Conservation (phyloP, 2,888 invertebrate species). For the Cantharis rufa region DNA sequence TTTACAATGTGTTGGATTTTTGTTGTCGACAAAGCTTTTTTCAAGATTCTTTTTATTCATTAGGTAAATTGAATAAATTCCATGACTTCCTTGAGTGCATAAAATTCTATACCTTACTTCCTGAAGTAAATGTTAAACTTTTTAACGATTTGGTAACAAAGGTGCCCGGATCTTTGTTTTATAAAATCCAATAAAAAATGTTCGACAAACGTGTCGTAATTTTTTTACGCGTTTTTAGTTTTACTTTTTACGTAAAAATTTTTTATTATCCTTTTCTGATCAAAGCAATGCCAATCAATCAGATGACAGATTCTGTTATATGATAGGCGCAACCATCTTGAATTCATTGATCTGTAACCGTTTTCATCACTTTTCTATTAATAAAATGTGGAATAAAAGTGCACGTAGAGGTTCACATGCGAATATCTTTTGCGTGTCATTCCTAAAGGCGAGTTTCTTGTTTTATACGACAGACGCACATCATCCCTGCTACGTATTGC, state of each 20-base stretch:
- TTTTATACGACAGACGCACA: not conserved
- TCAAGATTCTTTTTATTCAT: not conserved
- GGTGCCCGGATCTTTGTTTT: not conserved
- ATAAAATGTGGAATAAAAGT: slow-evolving; percentile 17
- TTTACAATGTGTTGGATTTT: not conserved
- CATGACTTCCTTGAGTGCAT: not conserved
- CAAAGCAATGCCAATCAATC: slow-evolving; percentile 28
- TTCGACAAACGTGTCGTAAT: not conserved
- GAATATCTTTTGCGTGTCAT: slow-evolving; percentile 16
- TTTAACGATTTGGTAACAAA: not conserved
- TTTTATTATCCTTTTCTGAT: not conserved
- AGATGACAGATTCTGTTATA: slow-evolving; percentile 31
- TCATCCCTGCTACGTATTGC: not conserved
- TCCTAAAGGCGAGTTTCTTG: slow-evolving; percentile 13
- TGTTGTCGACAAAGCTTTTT: not conserved
- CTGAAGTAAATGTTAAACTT: not conserved
- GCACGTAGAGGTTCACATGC: slow-evolving; percentile 3
- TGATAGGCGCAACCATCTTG: slow-evolving; percentile 29
- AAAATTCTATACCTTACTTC: not conserved
- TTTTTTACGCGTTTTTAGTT: not conserved
- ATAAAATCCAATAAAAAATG: not conserved
- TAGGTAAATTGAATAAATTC: not conserved
- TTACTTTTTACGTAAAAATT: not conserved
- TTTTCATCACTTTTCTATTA: slow-evolving; percentile 16
- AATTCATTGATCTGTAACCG: slow-evolving; percentile 29